phyloP scores from a whole-genome alignment of 2,113 vertebrate species.

The Tupaia tana region DNA sequence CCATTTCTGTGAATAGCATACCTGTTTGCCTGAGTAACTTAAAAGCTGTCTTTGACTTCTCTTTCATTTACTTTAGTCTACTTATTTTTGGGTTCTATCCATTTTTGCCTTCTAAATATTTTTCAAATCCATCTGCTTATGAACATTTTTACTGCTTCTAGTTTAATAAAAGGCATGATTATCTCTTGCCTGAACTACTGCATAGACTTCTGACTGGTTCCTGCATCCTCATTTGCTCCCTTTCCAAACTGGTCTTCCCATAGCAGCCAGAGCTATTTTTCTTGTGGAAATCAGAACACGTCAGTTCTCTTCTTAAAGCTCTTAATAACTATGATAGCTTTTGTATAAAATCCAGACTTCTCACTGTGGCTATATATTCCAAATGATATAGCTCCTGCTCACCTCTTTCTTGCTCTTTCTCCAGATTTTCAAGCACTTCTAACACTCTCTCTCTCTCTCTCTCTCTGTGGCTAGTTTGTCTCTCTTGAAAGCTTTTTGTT shows the following conservation, averaged over 20 bases:
- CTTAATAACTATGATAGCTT: neutral
- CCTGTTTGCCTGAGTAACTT: neutral
- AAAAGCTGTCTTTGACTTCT: neutral
- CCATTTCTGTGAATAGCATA: neutral
- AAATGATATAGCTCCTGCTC: neutral
- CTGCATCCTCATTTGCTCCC: neutral
- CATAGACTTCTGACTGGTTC: neutral
- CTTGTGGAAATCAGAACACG: neutral
- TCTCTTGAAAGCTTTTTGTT: neutral
- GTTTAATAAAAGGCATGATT: neutral
- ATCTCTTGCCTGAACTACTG: neutral
- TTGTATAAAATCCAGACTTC: neutral
- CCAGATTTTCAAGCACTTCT: neutral
- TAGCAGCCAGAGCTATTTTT: neutral
- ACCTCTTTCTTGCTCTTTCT: neutral
- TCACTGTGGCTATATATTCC: neutral
- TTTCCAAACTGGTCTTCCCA: neutral
- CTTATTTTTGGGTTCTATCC: neutral
- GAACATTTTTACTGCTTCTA: neutral
- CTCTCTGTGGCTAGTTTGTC: neutral
- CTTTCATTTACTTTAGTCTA: neutral
- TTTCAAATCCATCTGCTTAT: neutral
- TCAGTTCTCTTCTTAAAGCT: neutral
- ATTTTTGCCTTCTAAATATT: conserved; percentile 34
- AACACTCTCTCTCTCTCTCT: neutral